Base-by-base conservation (phyloP, 2,888 invertebrate genomes). In the Macrophya alboannulata region DNA sequence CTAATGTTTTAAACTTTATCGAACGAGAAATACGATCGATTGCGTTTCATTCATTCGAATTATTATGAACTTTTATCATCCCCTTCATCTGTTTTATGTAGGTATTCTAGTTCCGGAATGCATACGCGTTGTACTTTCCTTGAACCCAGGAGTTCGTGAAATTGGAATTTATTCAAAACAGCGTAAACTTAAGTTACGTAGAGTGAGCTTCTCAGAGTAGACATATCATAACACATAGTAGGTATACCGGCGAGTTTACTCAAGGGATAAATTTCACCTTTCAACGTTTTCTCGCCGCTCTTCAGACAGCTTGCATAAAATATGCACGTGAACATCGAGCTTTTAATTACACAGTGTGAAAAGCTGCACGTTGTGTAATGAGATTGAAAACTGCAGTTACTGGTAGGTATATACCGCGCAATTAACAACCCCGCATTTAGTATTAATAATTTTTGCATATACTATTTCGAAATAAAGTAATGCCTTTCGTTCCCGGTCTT, bases 311-410 rank as follows among this genome's bases (percentile, higher is more conserved):
- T 74, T 74, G 68, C 31, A 68, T 37, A 37, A 68, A 68, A 68
- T 74, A 43, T 74, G 25, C 25, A 74, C 45, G 25, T 45, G 25
- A 43, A 43, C 21, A 74, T 45, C 21, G 12, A 48, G 45, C n/a
- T 74, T 74, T 74, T 45, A 74, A 74, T 74, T 74, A 43, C 74
- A 74, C 25, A 21, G 45, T n/a, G n/a, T 45, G 45, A 43, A 74
- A 74, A 21, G 45, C 55, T 55, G 55, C 43, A 45, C 4, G 74
- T 3, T 25, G 45, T 43, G 10, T 74, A 74, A 74, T 21, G n/a
- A 45, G 74, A 74, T 74, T 43, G 48, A 43, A 48, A 25, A 25
- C n/a, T n/a, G n/a, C 74, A 45, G 45, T 74, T 74, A 48, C 45
- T 31, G 3, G 31, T 31, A 31, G 3, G 4, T 43, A 45, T 74